Conservation (phyloP, 2,113 vertebrate species). For the Amphiprion ocellaris region DNA sequence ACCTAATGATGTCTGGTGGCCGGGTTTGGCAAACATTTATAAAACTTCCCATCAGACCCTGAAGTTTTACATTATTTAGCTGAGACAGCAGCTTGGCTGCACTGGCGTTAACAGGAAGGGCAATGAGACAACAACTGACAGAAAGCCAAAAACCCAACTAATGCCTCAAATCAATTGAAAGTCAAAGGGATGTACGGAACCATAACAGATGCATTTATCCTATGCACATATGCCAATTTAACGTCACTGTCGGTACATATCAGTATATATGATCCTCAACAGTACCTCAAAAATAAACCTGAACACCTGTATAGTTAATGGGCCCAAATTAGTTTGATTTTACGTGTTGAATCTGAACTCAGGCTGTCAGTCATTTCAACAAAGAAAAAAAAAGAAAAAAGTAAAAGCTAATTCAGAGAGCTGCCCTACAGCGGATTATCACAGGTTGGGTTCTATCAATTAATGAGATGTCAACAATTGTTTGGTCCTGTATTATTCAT, state of each 20-base stretch:
- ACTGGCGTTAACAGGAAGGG: slow-evolving; percentile 30
- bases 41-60: slow-evolving; percentile 39
- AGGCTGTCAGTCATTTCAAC: not conserved
- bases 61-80: slow-evolving; percentile 57
- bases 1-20: slow-evolving; percentile 34
- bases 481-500: slow-evolving; percentile 72
- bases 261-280: not conserved
- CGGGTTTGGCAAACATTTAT: slow-evolving; percentile 38
- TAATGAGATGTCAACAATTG: slow-evolving; percentile 74
- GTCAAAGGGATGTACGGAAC: slow-evolving; percentile 30
- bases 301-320: not conserved
- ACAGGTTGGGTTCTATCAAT: slow-evolving; percentile 63
- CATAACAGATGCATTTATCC: not conserved
- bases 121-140: slow-evolving; percentile 43
- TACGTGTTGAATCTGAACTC: not conserved
- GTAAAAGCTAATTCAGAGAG: slow-evolving; percentile 14
- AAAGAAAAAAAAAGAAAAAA: not conserved
- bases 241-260: not conserved
- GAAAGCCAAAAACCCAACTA: slow-evolving; percentile 46
- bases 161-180: slow-evolving; percentile 44
- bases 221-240: not conserved
- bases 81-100: slow-evolving; percentile 61
- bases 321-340: not conserved
- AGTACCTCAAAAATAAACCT: not conserved
- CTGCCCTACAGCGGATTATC: slow-evolving; percentile 3